Percentiles rank a stretch among this genome's conserved stretches.
Conservation (phyloP, 2,888 invertebrate species). For the Scaptomyza tumidula region DNA sequence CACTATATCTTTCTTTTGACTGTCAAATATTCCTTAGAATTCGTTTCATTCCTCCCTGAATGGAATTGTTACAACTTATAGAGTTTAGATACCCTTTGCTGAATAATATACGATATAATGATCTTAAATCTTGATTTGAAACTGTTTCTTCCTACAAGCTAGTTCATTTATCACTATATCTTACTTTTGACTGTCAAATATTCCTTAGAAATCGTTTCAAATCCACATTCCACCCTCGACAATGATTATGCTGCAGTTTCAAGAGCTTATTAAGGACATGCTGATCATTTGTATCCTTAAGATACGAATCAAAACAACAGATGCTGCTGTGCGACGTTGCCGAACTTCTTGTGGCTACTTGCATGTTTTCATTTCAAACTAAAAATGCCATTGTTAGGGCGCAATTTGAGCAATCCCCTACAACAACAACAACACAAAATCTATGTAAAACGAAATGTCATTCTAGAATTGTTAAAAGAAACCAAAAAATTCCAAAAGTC, state of each 20-base stretch:
- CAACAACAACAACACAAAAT: conserved; percentile 18
- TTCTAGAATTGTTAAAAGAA: conserved; percentile 21
- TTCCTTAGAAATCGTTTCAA: not conserved
- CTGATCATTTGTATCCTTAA: conserved; percentile 1
- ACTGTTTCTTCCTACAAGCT: too few species aligned
- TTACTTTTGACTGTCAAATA: too few species aligned
- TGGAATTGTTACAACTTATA: not conserved
- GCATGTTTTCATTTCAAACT: conserved; percentile 21
- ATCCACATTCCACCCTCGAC: not conserved
- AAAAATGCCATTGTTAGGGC: conserved; percentile 33
- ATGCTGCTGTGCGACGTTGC: conserved; percentile 35
- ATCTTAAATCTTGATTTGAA: not conserved
- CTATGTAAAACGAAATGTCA: conserved; percentile 63
- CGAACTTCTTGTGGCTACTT: conserved; percentile 30
- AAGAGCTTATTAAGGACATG: conserved; percentile 19
- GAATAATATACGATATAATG: too few species aligned
- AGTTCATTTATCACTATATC: too few species aligned
- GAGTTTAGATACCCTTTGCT: not conserved
- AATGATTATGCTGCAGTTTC: not conserved
- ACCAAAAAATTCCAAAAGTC: conserved; percentile 32
- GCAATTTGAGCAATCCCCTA: conserved; percentile 55
- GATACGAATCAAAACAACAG: conserved; percentile 39
- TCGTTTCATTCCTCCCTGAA: too few species aligned
- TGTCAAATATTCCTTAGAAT: too few species aligned
- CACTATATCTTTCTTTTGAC: too few species aligned